A percentile compares a stretch with the other conserved stretches of the same genome.
These are phyloP conservation scores for Sebastes ruberrimus DNA, from an alignment of 2,797 vertebrate genomes.

Conservation along the genomic window DNA sequence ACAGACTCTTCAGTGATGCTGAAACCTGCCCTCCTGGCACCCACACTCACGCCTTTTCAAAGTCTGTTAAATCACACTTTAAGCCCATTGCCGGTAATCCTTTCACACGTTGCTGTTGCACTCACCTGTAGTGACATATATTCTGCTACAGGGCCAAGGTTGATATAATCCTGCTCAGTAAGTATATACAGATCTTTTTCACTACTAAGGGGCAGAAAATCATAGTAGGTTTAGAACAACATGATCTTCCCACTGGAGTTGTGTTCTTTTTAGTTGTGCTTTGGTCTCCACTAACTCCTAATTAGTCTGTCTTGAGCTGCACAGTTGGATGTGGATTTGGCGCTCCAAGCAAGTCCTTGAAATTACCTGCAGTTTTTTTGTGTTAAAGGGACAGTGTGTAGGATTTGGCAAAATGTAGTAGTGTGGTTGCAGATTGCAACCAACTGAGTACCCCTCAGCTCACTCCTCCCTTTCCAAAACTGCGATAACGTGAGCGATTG, in stretches of 20 bases:
- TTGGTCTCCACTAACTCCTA: not conserved
- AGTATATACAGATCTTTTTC: not conserved
- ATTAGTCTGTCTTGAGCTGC: not conserved
- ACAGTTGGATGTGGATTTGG: not conserved
- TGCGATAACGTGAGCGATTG: too few relatives aligned
- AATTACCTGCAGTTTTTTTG: not conserved
- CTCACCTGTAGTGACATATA: not conserved
- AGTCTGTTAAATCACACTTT: slow-evolving; percentile 17
- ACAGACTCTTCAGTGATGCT: not conserved
- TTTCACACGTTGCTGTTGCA: not conserved
- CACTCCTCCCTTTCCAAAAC: too few relatives aligned
- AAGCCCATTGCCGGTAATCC: slow-evolving; percentile 1
- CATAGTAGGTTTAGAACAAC: not conserved
- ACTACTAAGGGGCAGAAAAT: not conserved
- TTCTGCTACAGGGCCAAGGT: not conserved
- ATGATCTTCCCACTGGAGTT: not conserved
- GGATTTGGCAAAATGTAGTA: too few relatives aligned
- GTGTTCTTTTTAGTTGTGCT: not conserved
- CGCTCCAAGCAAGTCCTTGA: not conserved
- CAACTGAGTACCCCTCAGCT: too few relatives aligned
- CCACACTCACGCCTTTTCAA: slow-evolving; percentile 5
- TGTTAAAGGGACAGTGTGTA: not conserved
- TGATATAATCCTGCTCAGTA: not conserved
- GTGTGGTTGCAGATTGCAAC: too few relatives aligned
- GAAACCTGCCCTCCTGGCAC: not conserved